Evolutionary conservation across 2,113 vertebrate species (phyloP).

Genomic region (Eira barbara): DNA sequence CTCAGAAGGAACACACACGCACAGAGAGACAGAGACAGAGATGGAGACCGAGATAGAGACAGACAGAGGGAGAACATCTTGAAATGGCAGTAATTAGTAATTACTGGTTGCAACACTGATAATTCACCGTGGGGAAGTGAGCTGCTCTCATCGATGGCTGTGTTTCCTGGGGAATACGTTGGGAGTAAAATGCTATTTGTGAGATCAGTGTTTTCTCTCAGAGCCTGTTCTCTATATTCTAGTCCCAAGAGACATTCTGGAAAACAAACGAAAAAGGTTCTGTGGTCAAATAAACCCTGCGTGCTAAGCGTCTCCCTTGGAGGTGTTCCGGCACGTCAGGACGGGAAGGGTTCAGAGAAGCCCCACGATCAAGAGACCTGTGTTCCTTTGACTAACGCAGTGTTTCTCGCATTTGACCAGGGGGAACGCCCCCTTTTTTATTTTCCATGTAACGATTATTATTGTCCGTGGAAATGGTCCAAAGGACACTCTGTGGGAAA

Average conservation of each 20-base stretch:
- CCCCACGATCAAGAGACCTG: neutral
- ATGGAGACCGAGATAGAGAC: neutral
- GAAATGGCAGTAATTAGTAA: neutral
- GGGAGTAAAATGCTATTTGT: neutral
- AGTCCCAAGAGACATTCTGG: slow-evolving; percentile 19
- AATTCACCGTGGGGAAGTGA: neutral
- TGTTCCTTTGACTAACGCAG: neutral
- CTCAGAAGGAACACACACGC: neutral
- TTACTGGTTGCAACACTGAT: neutral
- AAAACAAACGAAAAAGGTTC: neutral
- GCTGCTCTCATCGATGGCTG: neutral
- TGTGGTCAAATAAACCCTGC: neutral
- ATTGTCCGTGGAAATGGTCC: slow-evolving; percentile 15
- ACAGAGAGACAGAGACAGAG: neutral
- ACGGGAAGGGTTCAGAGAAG: neutral
- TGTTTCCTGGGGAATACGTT: neutral
- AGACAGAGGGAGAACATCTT: neutral
- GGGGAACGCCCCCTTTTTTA: neutral
- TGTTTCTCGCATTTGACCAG: neutral
- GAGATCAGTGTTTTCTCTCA: neutral
- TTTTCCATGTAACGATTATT: neutral
- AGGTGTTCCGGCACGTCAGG: neutral
- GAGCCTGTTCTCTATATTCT: neutral
- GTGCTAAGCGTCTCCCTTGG: neutral
- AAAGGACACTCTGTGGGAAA: neutral